A percentile compares a stretch with the other conserved stretches of the same genome.
phyloP scores from a whole-genome alignment of 2,888 invertebrate genomes.

The Caenorhabditis sp. region DNA sequence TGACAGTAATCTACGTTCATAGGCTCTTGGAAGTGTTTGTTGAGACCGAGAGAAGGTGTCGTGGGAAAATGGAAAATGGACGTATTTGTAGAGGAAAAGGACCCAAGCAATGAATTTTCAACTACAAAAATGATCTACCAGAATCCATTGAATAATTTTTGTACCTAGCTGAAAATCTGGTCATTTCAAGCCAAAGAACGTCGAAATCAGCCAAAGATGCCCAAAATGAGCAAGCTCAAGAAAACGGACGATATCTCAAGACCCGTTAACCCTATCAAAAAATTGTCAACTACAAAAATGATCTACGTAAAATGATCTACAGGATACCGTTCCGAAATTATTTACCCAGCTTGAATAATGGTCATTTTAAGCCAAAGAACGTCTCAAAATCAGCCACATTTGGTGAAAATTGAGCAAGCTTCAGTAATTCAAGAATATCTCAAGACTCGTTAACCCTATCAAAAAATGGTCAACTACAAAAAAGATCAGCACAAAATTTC shows the following conservation, averaged over 20 bases:
- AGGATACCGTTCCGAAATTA: too few relatives aligned
- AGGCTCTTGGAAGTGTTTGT: background rate
- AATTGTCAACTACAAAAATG: constrained; percentile 1
- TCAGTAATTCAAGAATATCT: background rate
- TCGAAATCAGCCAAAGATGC: background rate
- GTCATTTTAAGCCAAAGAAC: too few relatives aligned
- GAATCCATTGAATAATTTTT: background rate
- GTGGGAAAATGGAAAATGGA: too few relatives aligned
- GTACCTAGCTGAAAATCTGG: background rate
- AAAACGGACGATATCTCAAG: background rate
- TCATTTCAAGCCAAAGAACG: background rate
- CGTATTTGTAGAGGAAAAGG: background rate
- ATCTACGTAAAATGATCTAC: background rate
- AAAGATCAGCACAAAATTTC: background rate
- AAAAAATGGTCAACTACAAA: background rate
- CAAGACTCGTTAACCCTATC: constrained; percentile 15
- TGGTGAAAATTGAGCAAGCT: background rate
- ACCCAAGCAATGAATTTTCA: background rate
- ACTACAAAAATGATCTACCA: constrained; percentile 6
- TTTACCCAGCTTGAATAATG: too few relatives aligned
- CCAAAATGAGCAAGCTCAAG: too few relatives aligned
- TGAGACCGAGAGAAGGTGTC: too few relatives aligned
- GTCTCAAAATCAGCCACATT: background rate
- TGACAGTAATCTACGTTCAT: too few relatives aligned
- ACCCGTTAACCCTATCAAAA: background rate